A percentile compares a stretch with the other conserved stretches of the same genome.
Evolutionary conservation across 2,888 invertebrate genomes (phyloP).

Genomic region (Athalia rosae): DNA sequence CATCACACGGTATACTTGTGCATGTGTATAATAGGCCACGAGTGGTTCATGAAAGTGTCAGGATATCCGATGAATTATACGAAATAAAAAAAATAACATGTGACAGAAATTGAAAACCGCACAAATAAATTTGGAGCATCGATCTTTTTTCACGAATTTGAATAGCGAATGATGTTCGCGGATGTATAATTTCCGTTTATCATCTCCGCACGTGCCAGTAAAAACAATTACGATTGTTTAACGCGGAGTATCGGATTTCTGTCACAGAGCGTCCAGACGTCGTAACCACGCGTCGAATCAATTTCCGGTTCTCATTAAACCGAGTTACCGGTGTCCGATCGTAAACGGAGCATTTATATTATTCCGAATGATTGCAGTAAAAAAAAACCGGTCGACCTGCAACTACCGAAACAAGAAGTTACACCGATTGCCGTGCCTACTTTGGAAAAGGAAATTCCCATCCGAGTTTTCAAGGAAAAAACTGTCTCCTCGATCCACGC

Average conservation of each 20-base stretch:
- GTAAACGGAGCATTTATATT: too few relatives aligned
- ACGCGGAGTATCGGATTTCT: not conserved
- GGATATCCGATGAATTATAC: too few relatives aligned
- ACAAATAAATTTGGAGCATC: not conserved
- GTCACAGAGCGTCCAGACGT: not conserved
- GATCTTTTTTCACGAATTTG: not conserved
- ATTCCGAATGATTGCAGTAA: conserved; percentile 70
- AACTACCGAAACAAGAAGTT: conserved; percentile 79
- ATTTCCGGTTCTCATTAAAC: not conserved
- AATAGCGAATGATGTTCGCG: not conserved
- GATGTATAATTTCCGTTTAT: too few relatives aligned
- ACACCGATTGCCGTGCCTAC: conserved; percentile 69
- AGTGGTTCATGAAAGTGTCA: too few relatives aligned
- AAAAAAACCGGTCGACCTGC: conserved; percentile 79
- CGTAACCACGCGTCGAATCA: not conserved
- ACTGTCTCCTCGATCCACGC: conserved; percentile 76
- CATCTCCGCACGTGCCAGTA: too few relatives aligned
- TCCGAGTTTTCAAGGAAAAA: conserved; percentile 79
- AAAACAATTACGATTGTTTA: too few relatives aligned
- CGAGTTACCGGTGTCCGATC: too few relatives aligned
- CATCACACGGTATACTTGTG: not conserved
- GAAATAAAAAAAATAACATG: too few relatives aligned
- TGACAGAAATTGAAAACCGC: too few relatives aligned
- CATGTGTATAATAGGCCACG: too few relatives aligned
- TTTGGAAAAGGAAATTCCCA: conserved; percentile 72